A percentile compares a stretch with the other conserved stretches of the same genome.
These are phyloP conservation scores for Picus viridis DNA, from an alignment of 2,797 vertebrate species.

Conservation along the genomic window DNA sequence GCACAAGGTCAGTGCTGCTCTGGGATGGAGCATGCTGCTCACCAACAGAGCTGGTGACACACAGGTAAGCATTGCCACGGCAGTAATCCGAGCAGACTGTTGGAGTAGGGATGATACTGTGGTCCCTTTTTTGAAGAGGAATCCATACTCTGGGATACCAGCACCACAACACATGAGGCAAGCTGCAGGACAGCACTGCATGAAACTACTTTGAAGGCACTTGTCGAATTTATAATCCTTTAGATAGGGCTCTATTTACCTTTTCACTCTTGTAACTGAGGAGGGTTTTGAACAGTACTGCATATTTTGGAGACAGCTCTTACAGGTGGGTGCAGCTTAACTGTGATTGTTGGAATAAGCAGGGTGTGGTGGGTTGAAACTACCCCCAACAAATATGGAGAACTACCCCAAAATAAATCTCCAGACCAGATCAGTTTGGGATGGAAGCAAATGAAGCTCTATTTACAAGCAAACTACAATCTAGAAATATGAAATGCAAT, in stretches of 20 bases:
- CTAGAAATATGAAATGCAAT: too few species aligned
- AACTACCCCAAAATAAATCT: too few species aligned
- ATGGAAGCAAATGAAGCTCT: too few species aligned
- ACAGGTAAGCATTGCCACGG: slow-evolving; percentile 11
- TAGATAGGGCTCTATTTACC: background rate
- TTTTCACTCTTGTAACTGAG: background rate
- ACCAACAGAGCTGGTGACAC: background rate
- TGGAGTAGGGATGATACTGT: background rate
- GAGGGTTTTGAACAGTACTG: background rate
- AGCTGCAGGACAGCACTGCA: background rate
- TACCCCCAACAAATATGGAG: too few species aligned
- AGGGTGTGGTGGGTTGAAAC: too few species aligned
- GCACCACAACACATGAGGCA: background rate
- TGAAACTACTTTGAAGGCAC: background rate
- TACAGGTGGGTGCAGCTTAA: background rate
- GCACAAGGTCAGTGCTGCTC: background rate
- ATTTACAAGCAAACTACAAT: too few species aligned
- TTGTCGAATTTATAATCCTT: background rate
- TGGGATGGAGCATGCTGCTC: background rate
- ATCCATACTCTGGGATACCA: background rate
- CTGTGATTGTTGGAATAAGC: background rate
- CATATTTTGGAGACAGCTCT: background rate
- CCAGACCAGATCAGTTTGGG: too few species aligned
- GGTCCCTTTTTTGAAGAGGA: slow-evolving; percentile 13
- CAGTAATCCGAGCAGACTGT: slow-evolving; percentile 5